Conservation (phyloP, 2,797 vertebrate genomes). For the Aldrovandia affinis region DNA sequence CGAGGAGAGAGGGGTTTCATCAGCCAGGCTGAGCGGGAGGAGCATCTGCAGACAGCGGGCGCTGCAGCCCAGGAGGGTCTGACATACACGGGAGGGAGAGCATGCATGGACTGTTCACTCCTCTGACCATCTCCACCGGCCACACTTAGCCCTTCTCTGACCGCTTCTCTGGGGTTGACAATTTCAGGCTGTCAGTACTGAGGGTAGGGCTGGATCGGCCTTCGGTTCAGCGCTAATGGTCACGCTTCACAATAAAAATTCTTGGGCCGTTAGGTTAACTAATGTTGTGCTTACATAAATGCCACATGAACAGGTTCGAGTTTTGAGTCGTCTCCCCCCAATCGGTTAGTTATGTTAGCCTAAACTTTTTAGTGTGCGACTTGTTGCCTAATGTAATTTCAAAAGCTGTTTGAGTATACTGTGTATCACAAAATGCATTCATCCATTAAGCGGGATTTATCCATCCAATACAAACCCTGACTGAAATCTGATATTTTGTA, state of each 20-base stretch:
- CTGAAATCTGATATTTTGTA: no score
- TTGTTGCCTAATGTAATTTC: background rate
- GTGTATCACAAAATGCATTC: background rate
- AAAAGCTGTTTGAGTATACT: background rate
- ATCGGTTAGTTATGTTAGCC: background rate
- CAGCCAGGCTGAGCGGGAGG: slow-evolving; percentile 75
- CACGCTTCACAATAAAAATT: background rate
- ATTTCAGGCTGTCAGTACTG: background rate
- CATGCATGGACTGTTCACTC: slow-evolving; percentile 56
- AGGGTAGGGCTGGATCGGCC: background rate
- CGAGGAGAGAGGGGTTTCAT: slow-evolving; percentile 69
- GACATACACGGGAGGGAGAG: slow-evolving; percentile 68
- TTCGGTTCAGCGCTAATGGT: background rate
- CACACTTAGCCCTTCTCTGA: slow-evolving; percentile 9
- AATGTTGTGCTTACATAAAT: background rate
- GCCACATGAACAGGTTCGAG: background rate
- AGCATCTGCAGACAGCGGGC: slow-evolving; percentile 75
- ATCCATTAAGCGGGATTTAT: no score
- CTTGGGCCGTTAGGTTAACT: background rate
- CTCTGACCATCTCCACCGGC: slow-evolving; percentile 39
- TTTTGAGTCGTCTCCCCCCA: background rate
- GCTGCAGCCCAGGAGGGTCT: slow-evolving; percentile 75
- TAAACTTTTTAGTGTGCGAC: background rate
- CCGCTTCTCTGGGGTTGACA: background rate
- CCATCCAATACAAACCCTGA: no score